Conservation (phyloP, 2,113 vertebrate species). For the Bubo scandiacus region DNA sequence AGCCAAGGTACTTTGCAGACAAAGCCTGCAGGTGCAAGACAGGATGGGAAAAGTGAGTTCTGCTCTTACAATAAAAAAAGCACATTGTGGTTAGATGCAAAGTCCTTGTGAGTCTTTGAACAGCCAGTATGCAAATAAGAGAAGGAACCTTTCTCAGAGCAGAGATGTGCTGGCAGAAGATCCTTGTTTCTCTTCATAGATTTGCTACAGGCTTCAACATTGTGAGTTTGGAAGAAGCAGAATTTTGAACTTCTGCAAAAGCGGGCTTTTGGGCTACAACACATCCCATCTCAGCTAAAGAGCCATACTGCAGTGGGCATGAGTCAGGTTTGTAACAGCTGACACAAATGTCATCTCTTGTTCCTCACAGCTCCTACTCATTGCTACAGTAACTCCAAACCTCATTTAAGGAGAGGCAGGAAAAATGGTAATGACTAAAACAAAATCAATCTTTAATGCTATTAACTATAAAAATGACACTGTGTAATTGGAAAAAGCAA, state of each 20-base stretch:
- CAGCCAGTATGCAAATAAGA: background rate
- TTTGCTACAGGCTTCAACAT: background rate
- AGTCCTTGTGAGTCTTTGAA: background rate
- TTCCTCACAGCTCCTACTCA: background rate
- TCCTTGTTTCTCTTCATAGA: background rate
- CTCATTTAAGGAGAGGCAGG: background rate
- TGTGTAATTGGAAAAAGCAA: slow-evolving; percentile 23
- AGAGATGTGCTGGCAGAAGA: background rate
- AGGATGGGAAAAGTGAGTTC: background rate
- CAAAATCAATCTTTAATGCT: background rate
- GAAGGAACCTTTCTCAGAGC: background rate
- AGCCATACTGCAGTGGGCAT: rapidly evolving
- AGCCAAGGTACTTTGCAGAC: rapidly evolving
- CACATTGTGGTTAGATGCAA: background rate
- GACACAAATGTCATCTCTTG: background rate
- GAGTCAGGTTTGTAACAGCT: background rate
- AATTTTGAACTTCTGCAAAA: background rate
- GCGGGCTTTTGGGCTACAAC: background rate
- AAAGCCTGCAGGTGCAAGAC: background rate
- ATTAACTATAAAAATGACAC: slow-evolving; percentile 2
- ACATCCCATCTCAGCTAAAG: background rate
- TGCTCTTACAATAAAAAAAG: background rate
- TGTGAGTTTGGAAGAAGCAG: background rate
- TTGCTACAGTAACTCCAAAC: background rate
- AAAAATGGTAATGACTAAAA: background rate